Base-by-base conservation (phyloP, 2,797 vertebrate genomes). In the Silurus aristotelis region DNA sequence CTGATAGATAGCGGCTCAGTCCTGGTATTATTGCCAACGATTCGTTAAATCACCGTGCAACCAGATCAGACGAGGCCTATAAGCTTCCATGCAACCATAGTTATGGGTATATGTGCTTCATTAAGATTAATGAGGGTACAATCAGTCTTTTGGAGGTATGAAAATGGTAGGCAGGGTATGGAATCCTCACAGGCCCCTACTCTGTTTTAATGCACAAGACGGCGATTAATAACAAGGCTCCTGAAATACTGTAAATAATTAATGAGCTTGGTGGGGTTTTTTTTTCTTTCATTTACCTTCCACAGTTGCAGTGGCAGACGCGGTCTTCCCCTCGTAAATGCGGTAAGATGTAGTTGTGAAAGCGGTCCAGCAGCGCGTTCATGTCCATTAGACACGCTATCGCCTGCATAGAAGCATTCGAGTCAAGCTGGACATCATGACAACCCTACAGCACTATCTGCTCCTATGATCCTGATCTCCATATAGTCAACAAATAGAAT, bases 361-460 rank as follows among this genome's bases (percentile, higher is more conserved):
- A 99, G 93, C 98, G 97, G 94, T 99, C 98, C 96, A 99, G 94
- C 95, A 99, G 97, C 91, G 98, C 98, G 94, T 99, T 99, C 98
- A 99, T 99, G 96, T 99, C 98, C 97, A 99, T 98, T 96, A 99
- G 97, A 96, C 98, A 99, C 96, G 98, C 98, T 95, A 99, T 98
- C 95, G 98, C 98, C 98, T 99, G 97, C 94, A 97, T 94, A 97
- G 95, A 96, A 96, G 94, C 94, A 93, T 88, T 90, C 90, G 91
- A 92, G 92, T 95, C 93, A 96, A 93, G 92, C 92, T 93, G 94
- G 93, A 94, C 94, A 95, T 94, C 92, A 93, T 94, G 93, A 92
- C 92, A 92, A 91, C 92, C 91, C 89, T 88, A 90, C 85, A 90
- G 89, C 87, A 93, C 70, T 43, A 86, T 85, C 71, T 83, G 38